These are phyloP conservation scores for Saccostrea cuccullata DNA, from an alignment of 1,140 invertebrate genomes.

Conservation along the genomic window DNA sequence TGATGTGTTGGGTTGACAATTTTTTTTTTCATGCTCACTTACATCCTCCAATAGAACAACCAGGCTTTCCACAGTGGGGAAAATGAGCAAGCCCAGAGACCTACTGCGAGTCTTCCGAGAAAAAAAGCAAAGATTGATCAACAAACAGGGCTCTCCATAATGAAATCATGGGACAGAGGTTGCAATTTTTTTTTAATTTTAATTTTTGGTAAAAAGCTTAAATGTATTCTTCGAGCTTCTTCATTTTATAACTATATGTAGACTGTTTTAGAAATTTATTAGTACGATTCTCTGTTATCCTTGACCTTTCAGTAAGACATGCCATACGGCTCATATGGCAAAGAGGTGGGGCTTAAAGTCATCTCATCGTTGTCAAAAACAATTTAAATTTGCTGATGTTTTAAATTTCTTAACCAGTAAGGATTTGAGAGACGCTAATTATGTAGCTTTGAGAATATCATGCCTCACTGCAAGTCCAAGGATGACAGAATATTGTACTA, in stretches of 20 bases:
- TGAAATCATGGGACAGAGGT: not conserved
- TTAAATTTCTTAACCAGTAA: no score
- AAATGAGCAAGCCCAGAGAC: constrained; percentile 91
- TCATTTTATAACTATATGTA: not conserved
- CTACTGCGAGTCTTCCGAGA: constrained; percentile 83
- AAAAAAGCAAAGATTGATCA: not conserved
- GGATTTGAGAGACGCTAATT: no score
- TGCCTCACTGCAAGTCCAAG: no score
- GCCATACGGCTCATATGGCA: no score
- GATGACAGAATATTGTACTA: no score
- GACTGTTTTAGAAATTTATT: no score
- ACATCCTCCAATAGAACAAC: constrained; percentile 91
- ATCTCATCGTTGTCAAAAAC: no score
- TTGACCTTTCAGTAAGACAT: no score
- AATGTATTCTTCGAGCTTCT: not conserved
- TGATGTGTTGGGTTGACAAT: not conserved
- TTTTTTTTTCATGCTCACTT: constrained; percentile 82
- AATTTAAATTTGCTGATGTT: no score
- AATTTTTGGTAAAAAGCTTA: not conserved
- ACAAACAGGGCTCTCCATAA: not conserved
- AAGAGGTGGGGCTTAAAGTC: no score
- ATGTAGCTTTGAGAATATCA: no score
- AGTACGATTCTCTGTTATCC: no score
- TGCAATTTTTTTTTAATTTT: not conserved
- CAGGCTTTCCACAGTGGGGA: constrained; percentile 90